Conservation (phyloP, 2,113 vertebrate genomes). For the Glaucomys volans region DNA sequence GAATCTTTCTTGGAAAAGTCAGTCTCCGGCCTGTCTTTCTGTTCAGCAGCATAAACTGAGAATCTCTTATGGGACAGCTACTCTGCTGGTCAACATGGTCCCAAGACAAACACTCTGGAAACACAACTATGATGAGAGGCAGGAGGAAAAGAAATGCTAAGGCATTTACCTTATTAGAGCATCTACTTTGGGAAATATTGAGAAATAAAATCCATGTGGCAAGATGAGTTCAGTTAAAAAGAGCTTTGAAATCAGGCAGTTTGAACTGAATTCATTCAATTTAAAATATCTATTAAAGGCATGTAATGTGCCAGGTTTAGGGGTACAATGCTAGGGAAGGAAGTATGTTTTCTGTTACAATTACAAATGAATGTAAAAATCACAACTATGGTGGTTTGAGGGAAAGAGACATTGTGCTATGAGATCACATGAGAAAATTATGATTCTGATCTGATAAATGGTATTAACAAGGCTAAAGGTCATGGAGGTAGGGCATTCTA, state of each 20-base stretch:
- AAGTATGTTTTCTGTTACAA: background rate
- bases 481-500: background rate
- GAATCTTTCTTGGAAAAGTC: background rate
- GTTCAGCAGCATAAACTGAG: background rate
- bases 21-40: background rate
- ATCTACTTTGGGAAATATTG: background rate
- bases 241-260: background rate
- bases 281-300: background rate
- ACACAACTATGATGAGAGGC: background rate
- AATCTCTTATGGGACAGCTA: background rate
- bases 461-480: background rate
- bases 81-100: background rate
- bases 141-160: background rate
- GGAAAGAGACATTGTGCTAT: background rate
- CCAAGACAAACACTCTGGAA: background rate
- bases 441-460: slow-evolving; percentile 45
- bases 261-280: background rate
- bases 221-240: slow-evolving; percentile 14
- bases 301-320: background rate
- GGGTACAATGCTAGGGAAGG: background rate
- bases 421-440: background rate
- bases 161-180: background rate
- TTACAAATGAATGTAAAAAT: slow-evolving; percentile 6
- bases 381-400: background rate
- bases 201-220: background rate